Base-by-base conservation (phyloP, 2,797 vertebrate genomes). In the Anguilla pacifica region DNA sequence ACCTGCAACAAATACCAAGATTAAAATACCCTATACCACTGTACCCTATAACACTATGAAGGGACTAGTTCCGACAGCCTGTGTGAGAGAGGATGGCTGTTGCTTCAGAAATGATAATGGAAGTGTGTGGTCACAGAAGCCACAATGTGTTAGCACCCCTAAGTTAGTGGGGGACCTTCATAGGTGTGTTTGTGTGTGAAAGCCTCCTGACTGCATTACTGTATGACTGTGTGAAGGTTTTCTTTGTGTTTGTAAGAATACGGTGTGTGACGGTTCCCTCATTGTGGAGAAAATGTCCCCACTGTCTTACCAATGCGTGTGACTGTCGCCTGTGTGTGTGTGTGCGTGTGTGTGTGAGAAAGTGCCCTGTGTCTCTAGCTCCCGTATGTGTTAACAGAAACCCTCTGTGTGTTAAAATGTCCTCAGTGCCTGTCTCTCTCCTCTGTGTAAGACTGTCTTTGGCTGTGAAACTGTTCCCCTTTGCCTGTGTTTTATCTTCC, bases 351-450 rank as follows among this genome's bases (percentile, higher is more conserved):
- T 53, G 51, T 11, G 91, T 49, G 6, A 10, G 55, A 17, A 15
- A 57, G 13, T 57, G 0, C 55, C 55, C 55, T 57, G 55, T 57
- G 55, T 17, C 55, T 90, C 86, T 92, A 87, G 49, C 91, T 93
- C 93, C 89, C 15, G 3, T 57, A 19, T 57, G 55, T 57, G 55
- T 35, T 57, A 15, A 57, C 1, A 43, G 3, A 43, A 43, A 43
- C 3, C 39, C 39, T 4, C 39, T 43, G 39, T 43, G 39, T 43
- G 39, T 43, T 43, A 43, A 57, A 57, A 57, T 57, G 4, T 25
- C 61, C 17, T 25, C 61, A n/a, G 61, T n/a, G 6, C 70, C 31
- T 74, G 31, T 74, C 28, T 74, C 19, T 67, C 1, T 39, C 2
- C 84, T 85, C 59, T 85, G 22, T 46, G 57, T 22, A 1, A 57